Evolutionary conservation across 1,140 invertebrate species (phyloP).

Genomic region (Mycetomoellerius zeteki): DNA sequence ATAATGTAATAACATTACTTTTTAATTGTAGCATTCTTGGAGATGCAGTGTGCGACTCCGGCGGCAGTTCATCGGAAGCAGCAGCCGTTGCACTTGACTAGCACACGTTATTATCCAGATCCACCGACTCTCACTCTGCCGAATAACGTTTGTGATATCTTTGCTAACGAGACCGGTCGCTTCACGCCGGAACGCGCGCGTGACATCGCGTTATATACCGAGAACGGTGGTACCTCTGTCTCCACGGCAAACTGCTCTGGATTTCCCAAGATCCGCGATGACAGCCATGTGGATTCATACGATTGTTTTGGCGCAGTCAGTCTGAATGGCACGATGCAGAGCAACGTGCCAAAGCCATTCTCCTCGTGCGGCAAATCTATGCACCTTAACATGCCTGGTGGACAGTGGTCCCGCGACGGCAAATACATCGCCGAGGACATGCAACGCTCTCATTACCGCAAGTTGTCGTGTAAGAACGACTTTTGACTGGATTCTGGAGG

Average conservation of each 20-base stretch:
- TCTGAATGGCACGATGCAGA: constrained; percentile 91
- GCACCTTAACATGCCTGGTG: constrained; percentile 92
- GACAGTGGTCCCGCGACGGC: constrained; percentile 89
- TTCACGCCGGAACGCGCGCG: constrained; percentile 89
- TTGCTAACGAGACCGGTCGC: constrained; percentile 87
- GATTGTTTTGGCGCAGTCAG: constrained; percentile 90
- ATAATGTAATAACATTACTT: background rate
- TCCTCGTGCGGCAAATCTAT: constrained; percentile 87
- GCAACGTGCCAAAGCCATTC: constrained; percentile 91
- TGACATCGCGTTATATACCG: constrained; percentile 87
- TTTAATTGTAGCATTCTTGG: constrained; percentile 22
- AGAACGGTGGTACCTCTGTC: constrained; percentile 12
- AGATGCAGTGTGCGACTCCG: constrained; percentile 51
- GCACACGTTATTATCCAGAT: constrained; percentile 78
- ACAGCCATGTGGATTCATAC: constrained; percentile 90
- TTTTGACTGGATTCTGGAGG: constrained; percentile 42
- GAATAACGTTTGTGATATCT: constrained; percentile 84
- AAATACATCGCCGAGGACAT: constrained; percentile 91
- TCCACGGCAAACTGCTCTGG: background rate
- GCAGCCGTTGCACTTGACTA: constrained; percentile 75
- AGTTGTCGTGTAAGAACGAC: constrained; percentile 51
- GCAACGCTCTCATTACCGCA: constrained; percentile 88
- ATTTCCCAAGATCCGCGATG: constrained; percentile 74
- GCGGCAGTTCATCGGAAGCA: constrained; percentile 23
- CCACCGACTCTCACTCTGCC: constrained; percentile 83